A percentile compares a stretch with the other conserved stretches of the same genome.
Evolutionary conservation across 2,888 invertebrate genomes (phyloP).

Genomic region (Melangyna quadrimaculata): DNA sequence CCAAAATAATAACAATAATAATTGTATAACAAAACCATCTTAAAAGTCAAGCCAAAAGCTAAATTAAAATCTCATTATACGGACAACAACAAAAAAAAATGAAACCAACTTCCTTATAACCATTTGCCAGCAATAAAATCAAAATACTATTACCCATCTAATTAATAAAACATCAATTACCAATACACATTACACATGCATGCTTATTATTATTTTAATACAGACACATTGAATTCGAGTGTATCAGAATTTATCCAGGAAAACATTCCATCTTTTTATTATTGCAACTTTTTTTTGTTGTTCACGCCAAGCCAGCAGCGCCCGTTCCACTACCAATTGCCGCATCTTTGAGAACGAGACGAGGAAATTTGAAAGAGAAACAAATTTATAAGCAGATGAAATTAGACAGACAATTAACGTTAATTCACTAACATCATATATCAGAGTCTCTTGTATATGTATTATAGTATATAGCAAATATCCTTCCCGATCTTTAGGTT

Average conservation of each 20-base stretch:
- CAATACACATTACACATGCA: not conserved
- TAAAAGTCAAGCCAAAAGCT: not conserved
- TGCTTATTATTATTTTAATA: not conserved
- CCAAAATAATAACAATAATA: not conserved
- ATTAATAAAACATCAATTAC: slow-evolving; percentile 46
- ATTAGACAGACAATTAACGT: slow-evolving; percentile 62
- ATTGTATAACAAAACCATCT: not conserved
- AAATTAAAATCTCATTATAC: slow-evolving; percentile 58
- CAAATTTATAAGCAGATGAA: slow-evolving; percentile 55
- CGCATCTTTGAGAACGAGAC: not conserved
- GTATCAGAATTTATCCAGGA: slow-evolving; percentile 2
- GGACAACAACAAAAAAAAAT: not conserved
- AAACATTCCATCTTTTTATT: slow-evolving; percentile 31
- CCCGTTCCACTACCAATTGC: not conserved
- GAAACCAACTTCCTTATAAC: not conserved
- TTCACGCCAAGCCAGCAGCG: not conserved
- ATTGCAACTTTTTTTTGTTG: slow-evolving; percentile 9
- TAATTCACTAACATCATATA: slow-evolving; percentile 51
- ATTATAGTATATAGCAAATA: not conserved
- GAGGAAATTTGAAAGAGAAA: slow-evolving; percentile 31
- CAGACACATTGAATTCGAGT: not conserved
- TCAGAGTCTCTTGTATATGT: slow-evolving; percentile 14
- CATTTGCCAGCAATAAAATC: slow-evolving; percentile 7
- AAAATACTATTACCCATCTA: slow-evolving; percentile 43
- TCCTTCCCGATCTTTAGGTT: not conserved